phyloP scores from a whole-genome alignment of 2,797 vertebrate species.

The Sebastes variabilis region DNA sequence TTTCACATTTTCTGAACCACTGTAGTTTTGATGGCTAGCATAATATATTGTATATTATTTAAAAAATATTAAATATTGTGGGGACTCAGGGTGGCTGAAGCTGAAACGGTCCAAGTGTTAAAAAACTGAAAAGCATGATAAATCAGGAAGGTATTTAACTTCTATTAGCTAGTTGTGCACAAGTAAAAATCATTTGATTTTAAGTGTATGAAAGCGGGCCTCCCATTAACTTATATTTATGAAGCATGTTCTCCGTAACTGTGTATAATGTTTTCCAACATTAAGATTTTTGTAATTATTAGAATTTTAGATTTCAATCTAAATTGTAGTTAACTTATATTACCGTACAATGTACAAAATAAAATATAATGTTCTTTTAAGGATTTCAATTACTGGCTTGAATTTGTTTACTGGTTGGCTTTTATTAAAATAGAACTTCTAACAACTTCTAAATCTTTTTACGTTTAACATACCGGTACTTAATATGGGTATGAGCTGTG shows the following conservation, averaged over 20 bases:
- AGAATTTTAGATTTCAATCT: background rate
- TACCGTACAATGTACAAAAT: background rate
- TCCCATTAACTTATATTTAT: background rate
- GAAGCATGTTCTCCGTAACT: background rate
- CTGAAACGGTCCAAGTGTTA: background rate
- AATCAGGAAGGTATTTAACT: background rate
- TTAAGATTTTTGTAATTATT: background rate
- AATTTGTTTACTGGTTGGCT: background rate
- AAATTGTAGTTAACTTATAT: background rate
- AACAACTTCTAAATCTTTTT: background rate
- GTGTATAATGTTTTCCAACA: background rate
- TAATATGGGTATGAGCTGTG: slow-evolving; percentile 17
- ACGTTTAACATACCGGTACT: background rate
- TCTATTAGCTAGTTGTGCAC: background rate
- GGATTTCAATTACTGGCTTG: background rate
- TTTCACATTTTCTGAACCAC: too few species aligned
- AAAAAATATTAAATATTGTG: background rate
- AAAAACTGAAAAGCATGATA: background rate
- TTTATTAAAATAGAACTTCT: slow-evolving; percentile 15
- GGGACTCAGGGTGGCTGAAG: background rate
- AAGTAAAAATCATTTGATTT: background rate
- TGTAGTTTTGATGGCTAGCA: too few species aligned
- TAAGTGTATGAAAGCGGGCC: background rate
- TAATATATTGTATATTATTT: too few species aligned
- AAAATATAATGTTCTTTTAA: background rate